These are phyloP conservation scores for Shargacucullia verbasci DNA, from an alignment of 2,888 invertebrate species.

Conservation along the genomic window DNA sequence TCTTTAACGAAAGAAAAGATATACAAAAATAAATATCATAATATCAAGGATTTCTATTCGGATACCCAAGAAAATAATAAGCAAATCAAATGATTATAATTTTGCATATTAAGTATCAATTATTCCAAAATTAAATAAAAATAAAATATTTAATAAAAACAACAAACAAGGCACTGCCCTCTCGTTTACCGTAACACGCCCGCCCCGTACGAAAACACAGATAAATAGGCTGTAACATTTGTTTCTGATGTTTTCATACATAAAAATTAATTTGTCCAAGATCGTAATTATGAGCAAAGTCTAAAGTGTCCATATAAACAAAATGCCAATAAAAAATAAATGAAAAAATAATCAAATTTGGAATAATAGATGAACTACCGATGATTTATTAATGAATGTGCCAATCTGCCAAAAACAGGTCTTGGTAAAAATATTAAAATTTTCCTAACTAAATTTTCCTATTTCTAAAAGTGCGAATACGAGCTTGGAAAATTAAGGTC, in stretches of 20 bases:
- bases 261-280: constrained; percentile 48
- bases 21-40: constrained; percentile 14
- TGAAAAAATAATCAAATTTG: constrained; percentile 25
- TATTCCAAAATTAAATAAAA: constrained; percentile 18
- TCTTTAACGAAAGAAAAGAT: constrained; percentile 1
- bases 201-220: constrained; percentile 64
- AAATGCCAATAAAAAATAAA: constrained; percentile 31
- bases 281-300: constrained; percentile 42
- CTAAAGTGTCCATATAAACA: constrained; percentile 28
- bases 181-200: constrained; percentile 64
- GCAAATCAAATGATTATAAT: constrained; percentile 34
- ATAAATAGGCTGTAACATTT: constrained; percentile 61
- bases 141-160: constrained; percentile 22
- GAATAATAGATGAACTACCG: constrained; percentile 2
- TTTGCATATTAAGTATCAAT: constrained; percentile 10
- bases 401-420: constrained; percentile 49
- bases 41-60: constrained; percentile 20
- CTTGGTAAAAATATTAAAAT: constrained; percentile 26
- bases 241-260: constrained; percentile 36
- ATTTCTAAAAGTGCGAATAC: constrained; percentile 41
- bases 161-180: constrained; percentile 49
- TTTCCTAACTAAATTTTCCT: constrained; percentile 44
- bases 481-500: constrained; percentile 49
- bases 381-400: constrained; percentile 11
- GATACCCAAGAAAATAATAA: constrained; percentile 18